phyloP scores from a whole-genome alignment of 2,797 vertebrate species.

The Sandelia bainsii region DNA sequence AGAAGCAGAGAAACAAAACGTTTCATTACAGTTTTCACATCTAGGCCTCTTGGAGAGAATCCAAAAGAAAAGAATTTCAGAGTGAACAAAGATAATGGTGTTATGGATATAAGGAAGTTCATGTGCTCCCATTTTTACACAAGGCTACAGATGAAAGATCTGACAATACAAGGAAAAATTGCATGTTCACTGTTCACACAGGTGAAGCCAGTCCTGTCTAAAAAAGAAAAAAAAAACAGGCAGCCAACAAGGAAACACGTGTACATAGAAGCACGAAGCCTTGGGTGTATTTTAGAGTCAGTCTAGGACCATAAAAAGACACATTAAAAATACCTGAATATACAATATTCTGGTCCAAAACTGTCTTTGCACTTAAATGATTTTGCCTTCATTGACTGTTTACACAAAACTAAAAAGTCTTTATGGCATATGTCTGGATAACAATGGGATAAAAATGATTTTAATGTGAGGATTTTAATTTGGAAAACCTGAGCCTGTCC shows the following conservation, averaged over 20 bases:
- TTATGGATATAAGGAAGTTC: constrained; percentile 5
- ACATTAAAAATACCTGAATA: constrained; percentile 53
- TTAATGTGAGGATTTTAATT: constrained; percentile 36
- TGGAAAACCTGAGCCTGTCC: constrained; percentile 57
- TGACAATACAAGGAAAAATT: constrained; percentile 13
- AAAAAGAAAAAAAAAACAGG: background rate
- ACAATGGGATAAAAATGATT: constrained; percentile 34
- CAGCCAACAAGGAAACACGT: constrained; percentile 51
- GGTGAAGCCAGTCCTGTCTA: constrained; percentile 15
- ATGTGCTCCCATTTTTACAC: background rate
- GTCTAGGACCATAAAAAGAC: constrained; percentile 37
- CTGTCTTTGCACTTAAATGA: constrained; percentile 46
- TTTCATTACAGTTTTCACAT: constrained; percentile 1
- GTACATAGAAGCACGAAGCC: constrained; percentile 85
- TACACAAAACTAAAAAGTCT: constrained; percentile 22
- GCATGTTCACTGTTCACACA: constrained; percentile 25
- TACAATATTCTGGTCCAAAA: constrained; percentile 56
- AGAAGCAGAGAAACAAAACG: constrained; percentile 5
- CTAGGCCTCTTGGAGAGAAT: background rate
- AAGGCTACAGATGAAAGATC: constrained; percentile 2
- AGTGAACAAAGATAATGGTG: background rate
- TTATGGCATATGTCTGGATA: background rate
- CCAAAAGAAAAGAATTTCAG: background rate
- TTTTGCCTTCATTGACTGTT: constrained; percentile 29
- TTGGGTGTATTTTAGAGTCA: constrained; percentile 82